Conservation (phyloP, 2,797 vertebrate genomes). For the Enteromius thamalakanensis region DNA sequence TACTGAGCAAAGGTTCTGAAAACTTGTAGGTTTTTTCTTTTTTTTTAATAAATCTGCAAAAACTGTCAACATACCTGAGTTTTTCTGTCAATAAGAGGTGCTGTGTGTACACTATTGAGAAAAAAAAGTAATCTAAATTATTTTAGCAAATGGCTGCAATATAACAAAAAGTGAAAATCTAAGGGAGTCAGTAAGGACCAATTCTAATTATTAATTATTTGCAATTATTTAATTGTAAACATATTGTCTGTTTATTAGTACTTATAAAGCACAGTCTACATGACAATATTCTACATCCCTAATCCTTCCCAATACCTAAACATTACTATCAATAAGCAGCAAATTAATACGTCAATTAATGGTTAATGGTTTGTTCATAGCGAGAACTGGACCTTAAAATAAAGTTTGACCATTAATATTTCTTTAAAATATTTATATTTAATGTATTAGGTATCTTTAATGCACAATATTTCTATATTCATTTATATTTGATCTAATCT, state of each 20-base stretch:
- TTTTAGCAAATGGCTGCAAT: too few relatives aligned
- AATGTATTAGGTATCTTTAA: not conserved
- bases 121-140: too few relatives aligned
- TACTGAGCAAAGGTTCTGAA: too few relatives aligned
- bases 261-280: not conserved
- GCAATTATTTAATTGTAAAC: not conserved
- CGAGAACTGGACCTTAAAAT: not conserved
- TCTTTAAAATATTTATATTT: not conserved
- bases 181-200: not conserved
- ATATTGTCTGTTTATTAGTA: not conserved
- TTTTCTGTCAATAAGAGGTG: too few relatives aligned
- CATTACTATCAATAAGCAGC: not conserved
- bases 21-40: too few relatives aligned
- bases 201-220: not conserved
- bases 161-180: too few relatives aligned
- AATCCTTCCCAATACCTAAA: not conserved
- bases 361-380: not conserved
- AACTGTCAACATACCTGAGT: too few relatives aligned
- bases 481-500: too few relatives aligned
- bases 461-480: not conserved
- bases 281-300: too few relatives aligned
- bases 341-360: rapidly evolving
- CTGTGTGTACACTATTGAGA: too few relatives aligned
- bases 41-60: too few relatives aligned
- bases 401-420: not conserved